phyloP scores from a whole-genome alignment of 2,113 vertebrate species.

The Pachyramphus minor region DNA sequence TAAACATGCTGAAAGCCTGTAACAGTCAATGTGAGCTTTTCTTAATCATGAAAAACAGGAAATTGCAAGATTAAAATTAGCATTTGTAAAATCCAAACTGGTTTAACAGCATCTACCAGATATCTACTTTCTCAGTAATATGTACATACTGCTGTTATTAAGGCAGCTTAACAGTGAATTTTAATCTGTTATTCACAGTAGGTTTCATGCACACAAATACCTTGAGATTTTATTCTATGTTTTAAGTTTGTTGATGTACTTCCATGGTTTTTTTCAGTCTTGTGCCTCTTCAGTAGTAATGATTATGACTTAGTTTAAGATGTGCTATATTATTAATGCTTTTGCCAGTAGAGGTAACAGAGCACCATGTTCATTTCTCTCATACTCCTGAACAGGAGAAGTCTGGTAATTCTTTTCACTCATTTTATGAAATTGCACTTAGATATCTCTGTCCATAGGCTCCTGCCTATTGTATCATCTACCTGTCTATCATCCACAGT shows the following conservation, averaged over 20 bases:
- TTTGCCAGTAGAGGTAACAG: not conserved
- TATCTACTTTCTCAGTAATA: not conserved
- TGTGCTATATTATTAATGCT: not conserved
- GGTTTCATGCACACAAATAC: not conserved
- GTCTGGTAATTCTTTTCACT: not conserved
- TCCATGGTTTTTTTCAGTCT: not conserved
- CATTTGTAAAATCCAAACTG: not conserved
- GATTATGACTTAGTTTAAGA: not conserved
- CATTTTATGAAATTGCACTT: not conserved
- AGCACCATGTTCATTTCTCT: not conserved
- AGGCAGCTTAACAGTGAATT: not conserved
- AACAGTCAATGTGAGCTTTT: not conserved
- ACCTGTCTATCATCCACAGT: not conserved
- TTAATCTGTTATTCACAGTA: not conserved
- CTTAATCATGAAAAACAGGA: not conserved
- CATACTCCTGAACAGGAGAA: not conserved
- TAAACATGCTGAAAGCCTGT: not conserved
- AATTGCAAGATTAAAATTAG: not conserved
- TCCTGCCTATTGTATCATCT: not conserved
- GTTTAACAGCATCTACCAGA: not conserved
- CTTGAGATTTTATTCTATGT: not conserved
- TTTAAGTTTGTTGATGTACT: not conserved
- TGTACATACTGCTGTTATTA: not conserved
- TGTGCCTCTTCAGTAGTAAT: not conserved
- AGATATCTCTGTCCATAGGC: not conserved